Base-by-base conservation (phyloP, 2,888 invertebrate species). In the Catocala nupta region DNA sequence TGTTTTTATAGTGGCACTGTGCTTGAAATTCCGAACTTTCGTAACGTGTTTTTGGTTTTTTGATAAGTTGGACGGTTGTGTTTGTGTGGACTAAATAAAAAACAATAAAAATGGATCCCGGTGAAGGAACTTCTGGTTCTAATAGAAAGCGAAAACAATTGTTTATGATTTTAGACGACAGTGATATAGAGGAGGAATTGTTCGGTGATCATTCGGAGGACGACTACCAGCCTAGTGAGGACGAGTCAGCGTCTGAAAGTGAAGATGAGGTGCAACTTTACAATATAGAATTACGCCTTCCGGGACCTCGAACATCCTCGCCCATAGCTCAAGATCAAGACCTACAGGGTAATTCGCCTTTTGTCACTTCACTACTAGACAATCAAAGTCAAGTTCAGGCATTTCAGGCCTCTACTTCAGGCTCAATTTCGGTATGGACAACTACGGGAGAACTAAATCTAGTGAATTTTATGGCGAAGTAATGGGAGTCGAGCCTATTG, bases 221-320 rank as follows among this genome's bases (percentile, higher is more conserved):
- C 50, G 58, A 54, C 50, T 63, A 50, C 16, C 63, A 63, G 39
- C 58, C 57, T 54, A 16, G 36, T 58, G 63, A 63, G 12, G 63
- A 63, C 57, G 57, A 62, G 53, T 62, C 62, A 57, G 56, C 56
- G 9, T 62, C 62, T 5, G 54, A 63, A 13, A 62, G 48, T 56
- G 57, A 57, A 62, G 62, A 36, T 63, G 63, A 63, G 63, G 53
- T 48, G 54, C 36, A 63, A 6, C 42, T 57, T 49, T 54, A 13
- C 6, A 42, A 58, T 36, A 57, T 57, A 3, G 57, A 57, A 63
- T 63, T 48, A 49, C 62, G 54, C 8, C 62, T 44, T 57, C 39
- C 55, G 12, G 43, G 25, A 56, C 12, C 10, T 43, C 49, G 49
- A 50, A 51, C 45, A 51, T 54, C 51, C 49, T 61, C 55, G 11